A percentile compares a stretch with the other conserved stretches of the same genome.
Evolutionary conservation across 2,888 invertebrate genomes (phyloP).

Genomic region (Chrysolina oricalcia): DNA sequence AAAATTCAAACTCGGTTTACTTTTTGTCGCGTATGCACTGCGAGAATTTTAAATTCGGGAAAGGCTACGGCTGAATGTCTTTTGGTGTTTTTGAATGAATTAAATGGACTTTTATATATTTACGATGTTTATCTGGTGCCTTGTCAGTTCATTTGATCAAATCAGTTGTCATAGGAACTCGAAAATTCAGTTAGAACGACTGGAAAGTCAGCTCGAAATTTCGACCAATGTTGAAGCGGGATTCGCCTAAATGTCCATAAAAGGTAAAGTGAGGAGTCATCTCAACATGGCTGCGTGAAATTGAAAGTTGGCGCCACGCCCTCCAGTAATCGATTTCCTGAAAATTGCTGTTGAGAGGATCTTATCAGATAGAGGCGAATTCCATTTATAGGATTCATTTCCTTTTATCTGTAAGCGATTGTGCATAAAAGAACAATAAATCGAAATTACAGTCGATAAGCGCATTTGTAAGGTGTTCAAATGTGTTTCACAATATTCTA

Average conservation of each 20-base stretch:
- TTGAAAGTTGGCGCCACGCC: conserved; percentile 70
- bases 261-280: conserved; percentile 75
- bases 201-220: conserved; percentile 59
- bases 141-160: conserved; percentile 33
- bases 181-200: conserved; percentile 36
- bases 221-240: conserved; percentile 75
- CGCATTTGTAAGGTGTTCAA: too few relatives aligned
- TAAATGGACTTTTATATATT: conserved; percentile 5
- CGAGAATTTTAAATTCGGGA: conserved; percentile 57
- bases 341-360: conserved; percentile 27
- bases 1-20: conserved; percentile 50
- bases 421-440: too few relatives aligned
- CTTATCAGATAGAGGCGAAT: conserved; percentile 15
- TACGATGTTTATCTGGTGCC: neutral
- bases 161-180: conserved; percentile 31
- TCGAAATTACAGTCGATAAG: too few relatives aligned
- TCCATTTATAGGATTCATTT: conserved; percentile 15
- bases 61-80: conserved; percentile 19
- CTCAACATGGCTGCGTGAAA: conserved; percentile 68
- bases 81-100: neutral
- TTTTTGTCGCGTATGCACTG: conserved; percentile 57
- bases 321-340: conserved; percentile 54
- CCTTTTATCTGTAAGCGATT: neutral
- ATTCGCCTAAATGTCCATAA: conserved; percentile 78
- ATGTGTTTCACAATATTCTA: too few relatives aligned